Evolutionary conservation across 2,113 vertebrate species (phyloP).

Genomic region (Microtus richardsoni): DNA sequence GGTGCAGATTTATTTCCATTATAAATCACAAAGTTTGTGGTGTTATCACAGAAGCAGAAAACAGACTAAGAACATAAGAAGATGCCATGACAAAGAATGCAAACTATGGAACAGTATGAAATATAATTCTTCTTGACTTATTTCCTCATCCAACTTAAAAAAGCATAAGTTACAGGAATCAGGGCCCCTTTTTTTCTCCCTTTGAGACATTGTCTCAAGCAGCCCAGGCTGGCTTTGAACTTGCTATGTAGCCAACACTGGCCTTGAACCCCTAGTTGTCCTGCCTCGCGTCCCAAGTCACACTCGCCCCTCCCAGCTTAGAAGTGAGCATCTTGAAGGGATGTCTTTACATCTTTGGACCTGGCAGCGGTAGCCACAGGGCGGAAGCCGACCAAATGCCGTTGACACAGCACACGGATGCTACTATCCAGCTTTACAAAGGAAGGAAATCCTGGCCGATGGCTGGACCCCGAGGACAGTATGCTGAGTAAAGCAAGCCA

Average conservation of each 20-base stretch:
- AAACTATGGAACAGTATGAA: neutral
- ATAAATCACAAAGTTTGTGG: neutral
- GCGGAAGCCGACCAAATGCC: neutral
- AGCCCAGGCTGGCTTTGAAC: neutral
- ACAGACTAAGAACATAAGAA: neutral
- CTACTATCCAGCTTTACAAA: neutral
- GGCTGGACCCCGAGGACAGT: neutral
- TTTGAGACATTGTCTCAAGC: neutral
- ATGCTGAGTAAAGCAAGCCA: conserved; percentile 12
- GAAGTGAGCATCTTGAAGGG: neutral
- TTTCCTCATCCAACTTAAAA: conserved; percentile 7
- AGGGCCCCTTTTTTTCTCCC: accelerated
- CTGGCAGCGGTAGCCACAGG: neutral
- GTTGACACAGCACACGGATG: neutral
- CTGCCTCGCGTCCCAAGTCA: neutral
- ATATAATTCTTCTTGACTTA: neutral
- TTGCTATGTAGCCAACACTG: neutral
- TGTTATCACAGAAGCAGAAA: neutral
- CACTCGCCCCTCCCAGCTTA: neutral
- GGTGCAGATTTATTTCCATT: neutral
- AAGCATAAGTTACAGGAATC: neutral
- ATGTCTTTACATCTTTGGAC: neutral
- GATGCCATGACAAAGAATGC: neutral
- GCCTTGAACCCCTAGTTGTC: neutral
- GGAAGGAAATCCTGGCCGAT: neutral